A percentile compares a stretch with the other conserved stretches of the same genome.
These are phyloP conservation scores for Lithophane socia DNA, from an alignment of 2,888 invertebrate genomes.

Conservation along the genomic window DNA sequence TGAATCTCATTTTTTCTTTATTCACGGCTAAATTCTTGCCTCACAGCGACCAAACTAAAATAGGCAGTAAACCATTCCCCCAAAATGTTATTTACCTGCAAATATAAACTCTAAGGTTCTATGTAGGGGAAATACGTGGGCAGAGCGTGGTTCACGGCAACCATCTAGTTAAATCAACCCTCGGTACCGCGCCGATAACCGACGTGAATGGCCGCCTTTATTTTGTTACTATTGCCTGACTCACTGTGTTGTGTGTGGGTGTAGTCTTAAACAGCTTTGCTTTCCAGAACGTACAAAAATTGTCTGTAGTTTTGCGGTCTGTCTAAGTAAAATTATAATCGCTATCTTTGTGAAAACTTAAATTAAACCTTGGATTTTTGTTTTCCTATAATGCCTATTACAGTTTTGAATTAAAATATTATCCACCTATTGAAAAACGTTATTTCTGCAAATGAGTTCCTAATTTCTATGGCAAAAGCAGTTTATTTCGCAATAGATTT, in stretches of 20 bases:
- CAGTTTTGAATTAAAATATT: too few relatives aligned
- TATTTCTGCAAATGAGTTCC: not conserved
- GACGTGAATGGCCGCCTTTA: conserved; percentile 67
- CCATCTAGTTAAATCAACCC: conserved; percentile 74
- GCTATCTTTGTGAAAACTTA: not conserved
- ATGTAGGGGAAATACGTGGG: conserved; percentile 67
- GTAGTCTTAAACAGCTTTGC: conserved; percentile 3
- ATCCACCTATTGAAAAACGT: not conserved
- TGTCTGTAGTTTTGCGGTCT: not conserved
- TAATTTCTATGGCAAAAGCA: not conserved
- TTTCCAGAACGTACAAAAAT: not conserved
- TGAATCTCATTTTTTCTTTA: too few relatives aligned
- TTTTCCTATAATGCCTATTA: too few relatives aligned
- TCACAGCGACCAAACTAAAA: not conserved
- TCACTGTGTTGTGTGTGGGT: conserved; percentile 55
- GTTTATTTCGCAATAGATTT: conserved; percentile 10
- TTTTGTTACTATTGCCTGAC: conserved; percentile 66
- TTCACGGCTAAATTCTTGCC: conserved; percentile 4
- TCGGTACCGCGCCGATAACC: conserved; percentile 65
- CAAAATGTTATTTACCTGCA: conserved; percentile 11
- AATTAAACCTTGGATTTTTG: not conserved
- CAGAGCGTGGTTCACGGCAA: conserved; percentile 67
- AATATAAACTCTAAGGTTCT: conserved; percentile 62
- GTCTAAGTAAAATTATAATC: too few relatives aligned
- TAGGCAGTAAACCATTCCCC: conserved; percentile 49